Evolutionary conservation across 30 jellyfish, hydroid and myxozoan species (phyloP).

Genomic region (Rhopilema esculentum): DNA sequence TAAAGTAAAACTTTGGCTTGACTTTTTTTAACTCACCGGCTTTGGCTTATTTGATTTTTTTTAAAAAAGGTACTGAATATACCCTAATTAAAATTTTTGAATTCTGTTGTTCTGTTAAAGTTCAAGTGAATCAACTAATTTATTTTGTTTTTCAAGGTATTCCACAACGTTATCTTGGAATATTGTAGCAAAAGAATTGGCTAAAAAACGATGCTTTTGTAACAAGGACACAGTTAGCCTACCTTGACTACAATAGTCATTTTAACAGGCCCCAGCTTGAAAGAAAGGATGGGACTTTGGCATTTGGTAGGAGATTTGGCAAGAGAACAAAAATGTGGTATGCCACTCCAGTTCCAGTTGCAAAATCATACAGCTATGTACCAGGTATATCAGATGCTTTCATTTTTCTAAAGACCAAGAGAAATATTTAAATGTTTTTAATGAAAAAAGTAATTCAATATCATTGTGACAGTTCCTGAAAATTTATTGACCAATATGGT

Average conservation of each 20-base stretch:
- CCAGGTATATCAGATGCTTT: neutral
- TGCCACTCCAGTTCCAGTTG: too few species aligned
- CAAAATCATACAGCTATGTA: neutral
- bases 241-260: slow-evolving; percentile 8
- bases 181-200: slow-evolving; percentile 28
- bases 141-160: neutral
- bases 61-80: neutral
- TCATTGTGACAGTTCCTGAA: neutral
- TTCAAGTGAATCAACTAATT: neutral
- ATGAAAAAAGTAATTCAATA: neutral
- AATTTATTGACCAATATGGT: too few species aligned
- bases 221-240: slow-evolving; percentile 15
- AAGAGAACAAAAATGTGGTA: slow-evolving; percentile 1
- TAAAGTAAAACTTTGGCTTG: neutral
- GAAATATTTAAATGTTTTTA: too few species aligned
- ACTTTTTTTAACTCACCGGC: neutral
- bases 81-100: neutral
- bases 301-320: slow-evolving; percentile 4
- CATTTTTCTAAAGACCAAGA: neutral
- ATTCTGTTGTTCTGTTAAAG: too few species aligned
- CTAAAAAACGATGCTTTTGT: slow-evolving; percentile 5
- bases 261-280: neutral
- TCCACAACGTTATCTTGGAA: slow-evolving; percentile 9
- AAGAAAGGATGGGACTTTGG: slow-evolving; percentile 22
- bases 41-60: neutral